Base-by-base conservation (phyloP, 2,797 vertebrate genomes). In the Phrynocephalus guinanensis region DNA sequence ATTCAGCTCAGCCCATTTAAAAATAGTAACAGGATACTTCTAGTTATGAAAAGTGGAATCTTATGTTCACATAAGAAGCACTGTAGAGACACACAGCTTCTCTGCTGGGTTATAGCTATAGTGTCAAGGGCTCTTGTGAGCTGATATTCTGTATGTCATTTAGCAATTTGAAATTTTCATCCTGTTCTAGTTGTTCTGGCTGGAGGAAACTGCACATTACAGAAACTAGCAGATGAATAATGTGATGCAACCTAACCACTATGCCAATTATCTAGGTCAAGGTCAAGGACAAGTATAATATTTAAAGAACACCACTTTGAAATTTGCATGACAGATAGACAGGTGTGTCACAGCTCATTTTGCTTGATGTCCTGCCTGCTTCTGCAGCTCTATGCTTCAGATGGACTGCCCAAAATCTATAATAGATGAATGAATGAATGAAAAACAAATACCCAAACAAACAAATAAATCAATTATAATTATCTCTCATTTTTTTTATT, bases 51-150 rank as follows among this genome's bases (percentile, higher is more conserved):
- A 83, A 82, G 28, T 78, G 66, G 80, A 77, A 90, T 77, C n/a
- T 33, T 56, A 5, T 79, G 48, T 82, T 28, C 78, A 68, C 79
- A 48, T 2, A 48, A 5, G 60, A 50, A 76, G 2, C 73, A 71
- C 9, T 79, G 48, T 79, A 3, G 63, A 63, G 20, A 66, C 28
- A 11, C 15, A 70, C 1, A 20, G 18, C 0, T 2, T 73, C 70
- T 0, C 0, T 85, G 68, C 8, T 9, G 24, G 3, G 33, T 71
- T 0, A 0, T 33, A 15, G 13, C 2, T 0, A 0, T 11, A 33
- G 70, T 68, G 72, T 68, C 0, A 76, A 80, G 20, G 20, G 11
- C 15, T 75, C 28, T 15, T 50, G 50, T 48, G 22, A 68, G 16
- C 30, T 77, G 89, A 86, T 30, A 33, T 0, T 38, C 38, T 38